Percentiles rank a stretch among this genome's conserved stretches.
Conservation (phyloP, 2,113 vertebrate genomes). For the Colius striatus region DNA sequence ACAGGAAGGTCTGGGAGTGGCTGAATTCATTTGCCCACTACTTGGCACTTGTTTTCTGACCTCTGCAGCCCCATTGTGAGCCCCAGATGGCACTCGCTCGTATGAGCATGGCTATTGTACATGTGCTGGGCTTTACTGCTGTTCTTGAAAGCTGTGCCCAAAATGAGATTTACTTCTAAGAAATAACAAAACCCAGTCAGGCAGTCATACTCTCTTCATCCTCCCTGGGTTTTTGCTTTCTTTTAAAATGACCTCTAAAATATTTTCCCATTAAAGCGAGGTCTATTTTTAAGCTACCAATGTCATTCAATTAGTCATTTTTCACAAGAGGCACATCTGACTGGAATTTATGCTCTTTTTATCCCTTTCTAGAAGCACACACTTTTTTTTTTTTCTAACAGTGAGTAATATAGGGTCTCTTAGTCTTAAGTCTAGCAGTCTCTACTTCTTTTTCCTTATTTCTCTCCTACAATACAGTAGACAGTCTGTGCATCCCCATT, state of each 20-base stretch:
- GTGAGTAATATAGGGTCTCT: not conserved
- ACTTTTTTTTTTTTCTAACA: not conserved
- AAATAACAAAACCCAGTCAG: constrained; percentile 16
- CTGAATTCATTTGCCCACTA: not conserved
- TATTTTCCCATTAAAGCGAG: constrained; percentile 56
- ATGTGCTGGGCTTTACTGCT: not conserved
- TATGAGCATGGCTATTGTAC: not conserved
- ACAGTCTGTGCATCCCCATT: not conserved
- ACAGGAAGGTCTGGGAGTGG: not conserved
- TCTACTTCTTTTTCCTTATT: not conserved
- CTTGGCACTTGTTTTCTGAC: not conserved
- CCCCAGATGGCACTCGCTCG: not conserved
- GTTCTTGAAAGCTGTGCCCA: not conserved
- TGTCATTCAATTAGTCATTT: constrained; percentile 30
- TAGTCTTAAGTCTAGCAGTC: not conserved
- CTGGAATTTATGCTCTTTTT: constrained; percentile 30
- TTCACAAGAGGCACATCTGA: constrained; percentile 32
- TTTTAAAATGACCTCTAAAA: constrained; percentile 14
- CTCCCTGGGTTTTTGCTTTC: not conserved
- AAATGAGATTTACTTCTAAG: constrained; percentile 17
- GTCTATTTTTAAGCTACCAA: constrained; percentile 7
- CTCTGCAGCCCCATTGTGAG: not conserved
- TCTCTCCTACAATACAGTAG: not conserved
- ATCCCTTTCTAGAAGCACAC: not conserved
- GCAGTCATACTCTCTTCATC: not conserved